Evolutionary conservation across 1,140 invertebrate genomes (phyloP).

Genomic region (Sinonovacula constricta): DNA sequence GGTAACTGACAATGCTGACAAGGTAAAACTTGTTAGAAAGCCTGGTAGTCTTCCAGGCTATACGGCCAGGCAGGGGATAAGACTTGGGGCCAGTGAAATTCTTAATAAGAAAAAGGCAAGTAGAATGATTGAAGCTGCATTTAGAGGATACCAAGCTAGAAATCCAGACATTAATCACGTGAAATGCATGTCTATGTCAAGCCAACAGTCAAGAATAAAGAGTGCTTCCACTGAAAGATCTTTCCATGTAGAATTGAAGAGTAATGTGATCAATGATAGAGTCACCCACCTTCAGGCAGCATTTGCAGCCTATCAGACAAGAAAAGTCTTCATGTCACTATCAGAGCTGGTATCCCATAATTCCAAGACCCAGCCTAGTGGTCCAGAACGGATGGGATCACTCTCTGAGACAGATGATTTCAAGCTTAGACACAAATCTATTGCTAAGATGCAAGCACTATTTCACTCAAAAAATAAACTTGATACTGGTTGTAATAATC

Average conservation of each 20-base stretch:
- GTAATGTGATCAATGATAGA: slow-evolving; percentile 34
- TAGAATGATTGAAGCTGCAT: slow-evolving; percentile 26
- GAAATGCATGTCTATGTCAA: too few relatives aligned
- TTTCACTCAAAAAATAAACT: neutral
- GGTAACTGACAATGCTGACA: too few relatives aligned
- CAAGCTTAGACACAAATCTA: slow-evolving; percentile 40
- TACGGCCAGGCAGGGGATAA: too few relatives aligned
- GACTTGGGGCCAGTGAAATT: too few relatives aligned
- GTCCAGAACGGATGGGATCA: slow-evolving; percentile 37
- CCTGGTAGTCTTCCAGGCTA: too few relatives aligned
- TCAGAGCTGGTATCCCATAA: slow-evolving; percentile 17
- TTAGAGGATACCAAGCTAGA: slow-evolving; percentile 29
- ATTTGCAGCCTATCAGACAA: slow-evolving; percentile 39
- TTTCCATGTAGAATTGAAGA: slow-evolving; percentile 43
- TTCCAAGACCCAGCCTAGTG: neutral
- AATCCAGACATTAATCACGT: too few relatives aligned
- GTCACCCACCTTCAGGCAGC: slow-evolving; percentile 35
- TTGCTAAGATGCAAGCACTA: slow-evolving; percentile 42
- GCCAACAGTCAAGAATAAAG: too few relatives aligned
- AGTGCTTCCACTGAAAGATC: slow-evolving; percentile 11
- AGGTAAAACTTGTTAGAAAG: too few relatives aligned
- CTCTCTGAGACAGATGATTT: slow-evolving; percentile 46
- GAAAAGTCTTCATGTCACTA: slow-evolving; percentile 38
- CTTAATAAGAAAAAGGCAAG: neutral
- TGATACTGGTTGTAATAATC: neutral